These are phyloP conservation scores for Maconellicoccus hirsutus DNA, from an alignment of 1,140 invertebrate species.

Conservation along the genomic window DNA sequence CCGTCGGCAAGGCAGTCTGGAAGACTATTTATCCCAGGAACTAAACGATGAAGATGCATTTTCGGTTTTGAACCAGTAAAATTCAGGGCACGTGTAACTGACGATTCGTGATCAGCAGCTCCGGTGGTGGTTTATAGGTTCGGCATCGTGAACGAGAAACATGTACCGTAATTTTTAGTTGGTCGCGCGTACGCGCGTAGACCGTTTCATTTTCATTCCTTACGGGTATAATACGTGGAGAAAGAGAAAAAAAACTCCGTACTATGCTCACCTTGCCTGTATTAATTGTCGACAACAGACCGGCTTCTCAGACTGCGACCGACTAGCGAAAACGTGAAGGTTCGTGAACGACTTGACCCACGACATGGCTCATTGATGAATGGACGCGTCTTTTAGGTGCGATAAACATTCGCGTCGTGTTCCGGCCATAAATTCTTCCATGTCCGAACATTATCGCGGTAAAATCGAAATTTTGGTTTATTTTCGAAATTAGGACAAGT, in stretches of 20 bases:
- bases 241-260: neutral
- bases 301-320: neutral
- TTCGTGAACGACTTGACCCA: constrained; percentile 19
- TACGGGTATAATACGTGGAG: neutral
- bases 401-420: constrained; percentile 1
- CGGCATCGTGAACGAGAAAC: neutral
- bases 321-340: neutral
- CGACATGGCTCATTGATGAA: constrained; percentile 7
- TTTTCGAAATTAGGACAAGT: too few species aligned
- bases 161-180: neutral
- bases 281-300: constrained; percentile 18
- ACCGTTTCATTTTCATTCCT: neutral
- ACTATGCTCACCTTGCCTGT: neutral
- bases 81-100: constrained; percentile 21
- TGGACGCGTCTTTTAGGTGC: neutral
- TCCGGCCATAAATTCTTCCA: neutral
- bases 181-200: neutral
- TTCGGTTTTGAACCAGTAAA: constrained; percentile 1
- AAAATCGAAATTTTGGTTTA: too few species aligned
- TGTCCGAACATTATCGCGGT: too few species aligned
- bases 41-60: constrained; percentile 19
- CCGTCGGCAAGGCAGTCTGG: constrained; percentile 21
- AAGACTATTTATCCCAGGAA: constrained; percentile 10
- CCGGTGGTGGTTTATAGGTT: constrained; percentile 16
- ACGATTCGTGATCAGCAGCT: constrained; percentile 19